Evolutionary conservation across 1,140 invertebrate genomes (phyloP).

Genomic region (Brachionus manjavacas): DNA sequence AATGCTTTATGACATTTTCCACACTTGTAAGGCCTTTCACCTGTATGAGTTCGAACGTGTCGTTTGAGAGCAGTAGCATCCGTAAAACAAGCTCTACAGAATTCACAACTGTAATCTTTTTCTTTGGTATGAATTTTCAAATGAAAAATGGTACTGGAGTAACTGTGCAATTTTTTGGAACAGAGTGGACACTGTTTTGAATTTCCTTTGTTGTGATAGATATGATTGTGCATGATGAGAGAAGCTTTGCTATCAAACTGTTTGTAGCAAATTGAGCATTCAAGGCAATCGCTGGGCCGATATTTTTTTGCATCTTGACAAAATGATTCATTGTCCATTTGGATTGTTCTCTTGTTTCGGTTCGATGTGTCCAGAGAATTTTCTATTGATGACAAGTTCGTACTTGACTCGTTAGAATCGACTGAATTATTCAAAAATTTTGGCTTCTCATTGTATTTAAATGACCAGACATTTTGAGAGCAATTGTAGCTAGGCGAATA

Average conservation of each 20-base stretch:
- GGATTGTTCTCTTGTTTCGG: neutral
- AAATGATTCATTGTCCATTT: neutral
- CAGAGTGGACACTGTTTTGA: conserved; percentile 18
- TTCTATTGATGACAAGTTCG: neutral
- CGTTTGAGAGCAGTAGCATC: conserved; percentile 95
- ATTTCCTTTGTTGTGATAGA: conserved; percentile 10
- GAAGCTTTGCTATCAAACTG: neutral
- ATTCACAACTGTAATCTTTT: conserved; percentile 73
- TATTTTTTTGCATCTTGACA: neutral
- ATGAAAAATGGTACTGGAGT: conserved; percentile 52
- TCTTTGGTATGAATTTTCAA: conserved; percentile 62
- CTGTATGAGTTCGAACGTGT: conserved; percentile 58
- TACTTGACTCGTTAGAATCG: neutral
- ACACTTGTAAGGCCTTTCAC: conserved; percentile 93
- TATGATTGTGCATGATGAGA: conserved; percentile 19
- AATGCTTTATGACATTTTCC: conserved; percentile 80
- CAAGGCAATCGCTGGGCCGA: neutral
- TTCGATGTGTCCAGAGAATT: neutral
- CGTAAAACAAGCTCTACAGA: conserved; percentile 80
- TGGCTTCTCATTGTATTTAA: neutral
- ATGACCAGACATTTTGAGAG: neutral
- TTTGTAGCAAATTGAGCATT: conserved; percentile 1
- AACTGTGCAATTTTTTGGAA: neutral
- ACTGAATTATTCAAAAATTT: neutral
- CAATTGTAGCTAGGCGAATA: neutral